Conservation (phyloP, 2,113 vertebrate species). For the Isurus oxyrinchus region DNA sequence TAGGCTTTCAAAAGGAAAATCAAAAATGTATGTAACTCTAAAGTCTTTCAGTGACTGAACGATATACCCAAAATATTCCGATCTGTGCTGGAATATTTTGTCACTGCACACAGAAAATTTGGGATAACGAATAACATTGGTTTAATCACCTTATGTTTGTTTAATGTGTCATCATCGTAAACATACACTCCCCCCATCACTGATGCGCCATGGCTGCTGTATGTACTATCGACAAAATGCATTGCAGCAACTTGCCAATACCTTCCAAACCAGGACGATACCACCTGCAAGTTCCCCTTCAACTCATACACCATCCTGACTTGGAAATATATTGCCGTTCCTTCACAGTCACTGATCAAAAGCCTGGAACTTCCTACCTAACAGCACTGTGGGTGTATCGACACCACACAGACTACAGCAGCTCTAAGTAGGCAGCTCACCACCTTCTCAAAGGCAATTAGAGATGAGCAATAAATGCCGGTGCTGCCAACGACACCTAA, state of each 20-base stretch:
- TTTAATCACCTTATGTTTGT: neutral
- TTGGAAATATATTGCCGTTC: neutral
- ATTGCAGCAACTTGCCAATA: neutral
- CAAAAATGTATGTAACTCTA: neutral
- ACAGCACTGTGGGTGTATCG: neutral
- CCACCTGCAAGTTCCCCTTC: neutral
- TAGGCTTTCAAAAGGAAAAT: neutral
- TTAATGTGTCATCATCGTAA: neutral
- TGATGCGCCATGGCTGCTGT: neutral
- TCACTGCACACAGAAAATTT: neutral
- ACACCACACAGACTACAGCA: neutral
- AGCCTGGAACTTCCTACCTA: neutral
- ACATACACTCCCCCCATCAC: neutral
- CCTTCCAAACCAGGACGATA: neutral
- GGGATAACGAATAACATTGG: neutral
- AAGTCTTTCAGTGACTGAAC: neutral
- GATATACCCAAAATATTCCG: neutral
- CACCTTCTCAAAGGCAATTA: too few relatives aligned
- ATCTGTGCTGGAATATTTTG: neutral
- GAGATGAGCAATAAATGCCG: neutral
- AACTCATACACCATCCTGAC: neutral
- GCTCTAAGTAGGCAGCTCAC: neutral
- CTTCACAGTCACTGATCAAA: neutral
- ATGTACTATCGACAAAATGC: neutral
- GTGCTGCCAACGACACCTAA: neutral